These are phyloP conservation scores for Ceuthmochares aereus DNA, from an alignment of 2,113 vertebrate genomes.

Conservation along the genomic window DNA sequence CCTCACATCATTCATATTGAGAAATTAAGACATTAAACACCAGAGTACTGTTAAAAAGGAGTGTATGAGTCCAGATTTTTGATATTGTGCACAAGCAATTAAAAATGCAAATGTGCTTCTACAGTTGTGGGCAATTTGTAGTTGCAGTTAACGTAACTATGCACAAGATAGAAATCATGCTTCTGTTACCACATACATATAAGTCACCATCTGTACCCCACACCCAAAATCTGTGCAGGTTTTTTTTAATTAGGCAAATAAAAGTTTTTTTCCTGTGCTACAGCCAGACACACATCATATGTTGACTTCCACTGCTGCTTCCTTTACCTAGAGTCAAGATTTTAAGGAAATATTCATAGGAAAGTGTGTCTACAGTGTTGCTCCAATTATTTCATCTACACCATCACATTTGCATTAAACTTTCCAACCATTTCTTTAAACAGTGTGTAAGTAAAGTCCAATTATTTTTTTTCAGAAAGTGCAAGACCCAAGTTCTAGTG, in stretches of 20 bases:
- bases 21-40: not conserved
- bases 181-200: not conserved
- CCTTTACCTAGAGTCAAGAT: not conserved
- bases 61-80: not conserved
- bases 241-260: not conserved
- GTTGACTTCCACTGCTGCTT: not conserved
- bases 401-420: not conserved
- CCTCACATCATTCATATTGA: not conserved
- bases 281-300: not conserved
- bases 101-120: not conserved
- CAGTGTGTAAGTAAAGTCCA: not conserved
- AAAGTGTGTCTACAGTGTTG: not conserved
- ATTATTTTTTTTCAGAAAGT: not conserved
- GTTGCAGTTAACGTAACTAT: not conserved
- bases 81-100: not conserved
- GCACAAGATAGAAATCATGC: not conserved
- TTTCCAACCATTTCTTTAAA: not conserved
- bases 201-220: not conserved
- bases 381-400: not conserved
- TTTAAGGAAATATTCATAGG: not conserved
- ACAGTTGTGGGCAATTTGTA: not conserved
- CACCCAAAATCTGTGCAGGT: not conserved
- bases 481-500: not conserved
- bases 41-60: not conserved
- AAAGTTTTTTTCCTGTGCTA: not conserved